Evolutionary conservation across 2,888 invertebrate genomes (phyloP).

Genomic region (Beris morrisii): DNA sequence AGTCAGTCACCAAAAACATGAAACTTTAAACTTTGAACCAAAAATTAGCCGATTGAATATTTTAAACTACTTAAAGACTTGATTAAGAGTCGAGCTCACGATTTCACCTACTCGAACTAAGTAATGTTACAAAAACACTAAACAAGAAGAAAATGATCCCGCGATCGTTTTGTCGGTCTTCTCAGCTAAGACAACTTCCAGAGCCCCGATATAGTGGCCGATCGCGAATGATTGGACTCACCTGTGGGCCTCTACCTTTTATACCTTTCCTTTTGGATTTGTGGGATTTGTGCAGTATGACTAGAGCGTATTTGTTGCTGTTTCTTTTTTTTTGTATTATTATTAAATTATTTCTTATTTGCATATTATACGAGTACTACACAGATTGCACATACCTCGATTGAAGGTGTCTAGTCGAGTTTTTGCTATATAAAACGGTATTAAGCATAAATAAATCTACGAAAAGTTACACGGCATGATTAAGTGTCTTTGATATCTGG

Average conservation of each 20-base stretch:
- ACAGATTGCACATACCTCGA: no score
- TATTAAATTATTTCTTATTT: no score
- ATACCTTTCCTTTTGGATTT: constrained; percentile 35
- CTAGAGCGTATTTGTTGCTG: constrained; percentile 24
- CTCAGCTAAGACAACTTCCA: constrained; percentile 28
- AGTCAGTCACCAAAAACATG: background rate
- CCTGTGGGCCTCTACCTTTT: constrained; percentile 35
- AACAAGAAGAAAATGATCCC: no score
- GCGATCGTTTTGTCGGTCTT: no score
- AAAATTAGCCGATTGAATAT: background rate
- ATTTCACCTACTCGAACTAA: constrained; percentile 28
- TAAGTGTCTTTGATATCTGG: no score
- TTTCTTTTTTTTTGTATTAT: constrained; percentile 15
- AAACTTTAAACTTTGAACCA: constrained; percentile 9
- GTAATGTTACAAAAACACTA: no score
- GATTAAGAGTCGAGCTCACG: constrained; percentile 33
- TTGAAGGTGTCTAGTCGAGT: no score
- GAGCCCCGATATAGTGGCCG: constrained; percentile 24
- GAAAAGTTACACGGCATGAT: no score
- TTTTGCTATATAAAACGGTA: no score
- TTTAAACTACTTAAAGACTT: constrained; percentile 3
- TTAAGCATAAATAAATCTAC: no score
- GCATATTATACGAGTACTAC: no score
- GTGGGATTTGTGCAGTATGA: constrained; percentile 31
- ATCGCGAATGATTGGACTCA: constrained; percentile 36